Evolutionary conservation across 2,888 invertebrate genomes (phyloP).

Genomic region (Lycaena phlaeas): DNA sequence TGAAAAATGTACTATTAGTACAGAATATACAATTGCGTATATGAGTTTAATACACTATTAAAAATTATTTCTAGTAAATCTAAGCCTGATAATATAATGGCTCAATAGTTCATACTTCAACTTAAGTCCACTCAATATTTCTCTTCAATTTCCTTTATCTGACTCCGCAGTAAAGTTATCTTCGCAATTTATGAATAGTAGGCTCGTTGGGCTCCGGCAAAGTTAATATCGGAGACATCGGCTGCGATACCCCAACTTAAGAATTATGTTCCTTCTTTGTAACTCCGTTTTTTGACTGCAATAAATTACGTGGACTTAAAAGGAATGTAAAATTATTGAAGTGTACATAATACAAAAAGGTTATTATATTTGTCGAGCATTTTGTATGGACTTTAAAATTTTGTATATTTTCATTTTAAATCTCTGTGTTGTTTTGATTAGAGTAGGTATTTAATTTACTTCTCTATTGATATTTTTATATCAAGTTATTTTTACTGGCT

Average conservation of each 20-base stretch:
- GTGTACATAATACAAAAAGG: neutral
- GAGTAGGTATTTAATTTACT: no score
- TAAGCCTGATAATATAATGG: no score
- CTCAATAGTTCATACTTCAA: slow-evolving; percentile 7
- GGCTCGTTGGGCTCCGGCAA: slow-evolving; percentile 24
- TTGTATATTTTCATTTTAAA: no score
- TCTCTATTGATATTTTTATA: no score
- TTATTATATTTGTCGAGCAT: no score
- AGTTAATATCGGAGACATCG: slow-evolving; percentile 30
- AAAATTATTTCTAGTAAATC: no score
- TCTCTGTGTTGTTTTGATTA: no score
- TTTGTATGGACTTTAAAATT: no score
- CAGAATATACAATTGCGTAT: no score
- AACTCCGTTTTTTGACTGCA: slow-evolving; percentile 16
- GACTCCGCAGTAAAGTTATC: slow-evolving; percentile 37
- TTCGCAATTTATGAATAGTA: slow-evolving; percentile 32
- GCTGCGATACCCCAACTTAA: slow-evolving; percentile 21
- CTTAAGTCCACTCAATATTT: slow-evolving; percentile 20
- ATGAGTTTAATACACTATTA: no score
- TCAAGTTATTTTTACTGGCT: no score
- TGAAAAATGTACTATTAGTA: no score
- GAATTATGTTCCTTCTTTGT: slow-evolving; percentile 22
- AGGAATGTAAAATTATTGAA: neutral
- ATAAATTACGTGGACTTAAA: neutral
- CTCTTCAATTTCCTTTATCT: slow-evolving; percentile 27